Conservation (phyloP, 1,140 invertebrate species). For the Micrasema longulum region DNA sequence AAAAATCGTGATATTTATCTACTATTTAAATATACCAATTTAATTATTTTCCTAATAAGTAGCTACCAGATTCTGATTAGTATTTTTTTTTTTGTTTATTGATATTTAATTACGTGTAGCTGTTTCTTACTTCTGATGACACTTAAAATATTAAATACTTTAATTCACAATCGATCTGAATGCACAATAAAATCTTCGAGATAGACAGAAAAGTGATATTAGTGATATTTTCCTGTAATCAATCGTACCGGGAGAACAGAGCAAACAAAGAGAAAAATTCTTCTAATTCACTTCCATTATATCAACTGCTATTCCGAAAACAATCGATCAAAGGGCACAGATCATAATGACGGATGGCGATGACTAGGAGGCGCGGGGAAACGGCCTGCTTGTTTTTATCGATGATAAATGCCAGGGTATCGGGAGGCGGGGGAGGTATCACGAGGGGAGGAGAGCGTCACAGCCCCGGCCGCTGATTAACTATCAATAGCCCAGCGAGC, state of each 20-base stretch:
- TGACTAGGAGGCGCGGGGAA: constrained; percentile 16
- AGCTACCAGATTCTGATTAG: too few species aligned
- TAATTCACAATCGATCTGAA: too few species aligned
- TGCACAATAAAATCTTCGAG: too few species aligned
- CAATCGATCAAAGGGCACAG: constrained; percentile 37
- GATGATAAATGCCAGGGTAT: constrained; percentile 40
- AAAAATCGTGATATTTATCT: too few species aligned
- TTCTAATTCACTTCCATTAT: neutral
- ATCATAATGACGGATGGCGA: constrained; percentile 37
- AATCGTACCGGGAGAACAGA: constrained; percentile 4
- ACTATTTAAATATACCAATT: too few species aligned
- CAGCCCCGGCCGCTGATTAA: constrained; percentile 52
- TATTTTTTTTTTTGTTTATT: too few species aligned
- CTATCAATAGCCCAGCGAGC: constrained; percentile 53
- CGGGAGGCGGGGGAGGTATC: constrained; percentile 32
- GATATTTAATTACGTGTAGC: too few species aligned
- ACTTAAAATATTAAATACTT: too few species aligned
- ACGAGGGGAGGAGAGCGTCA: constrained; percentile 23
- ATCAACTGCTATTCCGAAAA: constrained; percentile 12
- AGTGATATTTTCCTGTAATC: constrained; percentile 15
- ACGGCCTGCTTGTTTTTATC: constrained; percentile 30
- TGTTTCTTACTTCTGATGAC: too few species aligned
- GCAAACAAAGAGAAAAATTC: too few species aligned
- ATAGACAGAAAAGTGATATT: too few species aligned
- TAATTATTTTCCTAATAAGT: too few species aligned